These are phyloP conservation scores for Cisticola juncidis DNA, from an alignment of 2,113 vertebrate species.

Conservation along the genomic window DNA sequence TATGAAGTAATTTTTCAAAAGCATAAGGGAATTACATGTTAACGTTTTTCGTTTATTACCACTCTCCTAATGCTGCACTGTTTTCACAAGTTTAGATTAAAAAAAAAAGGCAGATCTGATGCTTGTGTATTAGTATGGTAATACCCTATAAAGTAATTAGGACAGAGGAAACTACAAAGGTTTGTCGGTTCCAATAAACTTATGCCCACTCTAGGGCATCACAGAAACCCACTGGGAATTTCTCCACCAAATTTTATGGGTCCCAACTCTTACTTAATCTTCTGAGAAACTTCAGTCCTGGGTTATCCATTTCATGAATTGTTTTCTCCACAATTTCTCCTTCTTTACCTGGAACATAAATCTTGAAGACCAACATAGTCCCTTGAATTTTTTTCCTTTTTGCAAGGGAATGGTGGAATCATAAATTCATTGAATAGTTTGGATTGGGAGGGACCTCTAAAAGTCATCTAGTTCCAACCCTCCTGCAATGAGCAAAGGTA, in stretches of 20 bases:
- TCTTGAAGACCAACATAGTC: accelerated
- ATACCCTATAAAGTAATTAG: constrained; percentile 66
- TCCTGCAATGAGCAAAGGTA: neutral
- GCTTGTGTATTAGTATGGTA: constrained; percentile 65
- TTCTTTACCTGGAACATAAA: neutral
- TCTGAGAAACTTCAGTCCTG: neutral
- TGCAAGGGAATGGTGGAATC: neutral
- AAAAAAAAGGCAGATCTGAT: constrained; percentile 28
- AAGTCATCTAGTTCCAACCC: neutral
- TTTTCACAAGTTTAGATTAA: constrained; percentile 76
- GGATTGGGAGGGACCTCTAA: neutral
- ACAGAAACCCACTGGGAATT: neutral
- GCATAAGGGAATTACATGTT: constrained; percentile 84
- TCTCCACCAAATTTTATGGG: neutral
- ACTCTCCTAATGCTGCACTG: constrained; percentile 74
- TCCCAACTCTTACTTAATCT: neutral
- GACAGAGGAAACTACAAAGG: constrained; percentile 20
- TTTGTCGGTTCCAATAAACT: neutral
- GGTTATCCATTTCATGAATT: neutral
- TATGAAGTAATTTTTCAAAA: constrained; percentile 87
- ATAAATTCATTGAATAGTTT: neutral
- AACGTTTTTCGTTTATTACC: constrained; percentile 81
- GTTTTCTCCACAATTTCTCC: neutral
- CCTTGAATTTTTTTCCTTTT: neutral
- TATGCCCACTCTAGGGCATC: neutral